These are phyloP conservation scores for Contarinia nasturtii DNA, from an alignment of 1,140 invertebrate genomes.

Conservation along the genomic window DNA sequence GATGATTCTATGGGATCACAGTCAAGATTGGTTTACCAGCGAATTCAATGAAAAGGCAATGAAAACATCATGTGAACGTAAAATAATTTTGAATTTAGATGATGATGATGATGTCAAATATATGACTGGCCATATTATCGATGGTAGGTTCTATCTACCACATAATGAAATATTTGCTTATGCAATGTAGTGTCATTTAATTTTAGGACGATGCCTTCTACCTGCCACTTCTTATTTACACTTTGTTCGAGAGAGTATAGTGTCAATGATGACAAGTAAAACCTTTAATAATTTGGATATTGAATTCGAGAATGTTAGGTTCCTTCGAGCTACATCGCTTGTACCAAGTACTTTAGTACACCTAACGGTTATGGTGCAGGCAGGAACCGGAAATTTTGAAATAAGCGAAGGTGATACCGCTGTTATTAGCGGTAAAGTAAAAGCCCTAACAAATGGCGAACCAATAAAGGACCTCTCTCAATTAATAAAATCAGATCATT, in stretches of 20 bases:
- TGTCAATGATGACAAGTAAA: conserved; percentile 55
- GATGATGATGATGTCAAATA: conserved; percentile 57
- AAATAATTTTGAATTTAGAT: conserved; percentile 34
- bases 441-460: conserved; percentile 27
- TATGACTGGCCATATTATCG: conserved; percentile 69
- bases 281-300: conserved; percentile 54
- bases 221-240: conserved; percentile 77
- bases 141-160: conserved; percentile 29
- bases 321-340: conserved; percentile 65
- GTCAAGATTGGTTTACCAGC: conserved; percentile 43
- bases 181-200: neutral
- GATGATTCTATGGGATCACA: conserved; percentile 79
- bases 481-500: conserved; percentile 19
- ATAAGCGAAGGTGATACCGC: conserved; percentile 57
- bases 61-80: conserved; percentile 32
- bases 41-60: conserved; percentile 23
- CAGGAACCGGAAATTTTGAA: conserved; percentile 66
- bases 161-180: neutral
- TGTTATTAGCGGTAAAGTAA: conserved; percentile 58
- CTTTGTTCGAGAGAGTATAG: conserved; percentile 65
- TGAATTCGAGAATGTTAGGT: conserved; percentile 70
- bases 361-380: conserved; percentile 65
- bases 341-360: conserved; percentile 45
- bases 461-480: conserved; percentile 23
- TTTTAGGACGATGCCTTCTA: conserved; percentile 54